A percentile compares a stretch with the other conserved stretches of the same genome.
phyloP scores from a whole-genome alignment of 2,797 vertebrate genomes.

The Urophycis tenuis region DNA sequence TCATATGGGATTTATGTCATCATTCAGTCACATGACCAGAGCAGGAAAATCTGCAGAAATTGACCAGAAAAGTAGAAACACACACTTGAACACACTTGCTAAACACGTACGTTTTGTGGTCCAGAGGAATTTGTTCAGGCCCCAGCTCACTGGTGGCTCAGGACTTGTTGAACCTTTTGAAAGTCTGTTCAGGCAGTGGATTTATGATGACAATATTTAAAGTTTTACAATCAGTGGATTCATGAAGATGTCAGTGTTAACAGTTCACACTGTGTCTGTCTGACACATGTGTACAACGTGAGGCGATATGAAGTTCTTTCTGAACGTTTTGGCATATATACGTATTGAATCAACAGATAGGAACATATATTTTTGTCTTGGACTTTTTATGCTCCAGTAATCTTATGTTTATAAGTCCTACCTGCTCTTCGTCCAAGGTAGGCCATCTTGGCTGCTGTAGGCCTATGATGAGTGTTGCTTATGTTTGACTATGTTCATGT shows the following conservation, averaged over 20 bases:
- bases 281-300: background rate
- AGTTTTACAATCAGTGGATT: background rate
- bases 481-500: background rate
- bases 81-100: background rate
- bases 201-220: background rate
- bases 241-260: background rate
- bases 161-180: background rate
- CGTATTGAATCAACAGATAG: background rate
- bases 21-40: background rate
- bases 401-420: background rate
- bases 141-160: background rate
- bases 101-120: background rate
- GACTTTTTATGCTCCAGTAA: background rate
- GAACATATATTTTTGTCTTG: background rate
- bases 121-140: background rate
- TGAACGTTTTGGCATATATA: background rate
- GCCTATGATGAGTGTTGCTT: background rate
- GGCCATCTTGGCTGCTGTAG: constrained; percentile 16
- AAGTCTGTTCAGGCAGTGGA: background rate
- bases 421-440: constrained; percentile 8
- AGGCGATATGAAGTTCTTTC: background rate
- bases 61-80: background rate
- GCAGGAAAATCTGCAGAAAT: background rate
- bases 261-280: background rate
- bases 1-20: background rate